Evolutionary conservation across 2,797 vertebrate genomes (phyloP), one percentile per base, ranked within the genome.

Genomic region (Lagothrix lagotricha): DNA sequence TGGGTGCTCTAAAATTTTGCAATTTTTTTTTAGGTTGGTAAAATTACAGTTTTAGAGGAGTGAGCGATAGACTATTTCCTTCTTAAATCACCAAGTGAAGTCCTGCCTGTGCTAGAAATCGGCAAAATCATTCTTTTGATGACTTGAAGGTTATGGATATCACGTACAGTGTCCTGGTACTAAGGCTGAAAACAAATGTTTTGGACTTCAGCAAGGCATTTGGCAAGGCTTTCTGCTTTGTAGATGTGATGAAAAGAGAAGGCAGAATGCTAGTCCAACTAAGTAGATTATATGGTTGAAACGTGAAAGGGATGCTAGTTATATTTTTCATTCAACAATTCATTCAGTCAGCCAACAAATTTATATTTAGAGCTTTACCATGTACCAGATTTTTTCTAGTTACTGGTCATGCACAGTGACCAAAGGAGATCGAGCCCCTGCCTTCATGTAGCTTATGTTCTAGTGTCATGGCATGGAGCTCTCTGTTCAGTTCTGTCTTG

Each of bases 281-380:
- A 86, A 75, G 52, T 67, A 87, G 77, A 86, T 79, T 80, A n/a
- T 19, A 0, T 86, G 46, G 46, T 70, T 91, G 46, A 90, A 94
- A 95, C 91, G 36, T 94, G 26, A 92, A 76, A 92, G 84, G 44
- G 17, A 33, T 84, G 89, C 73, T 61, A 88, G 58, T 90, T 76
- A n/a, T 13, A 67, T 44, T 84, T 95, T 92, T 73, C 30, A 86
- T 75, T 87, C 33, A 36, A 0, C 36, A 33, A 93, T 36, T 83
- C 14, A 46, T 75, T 85, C 70, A 83, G 6, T 72, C 2, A 36
- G n/a, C 48, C 19, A 83, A 30, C 48, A n/a, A 20, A 84, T 52
- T 64, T 30, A 86, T 83, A 81, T 50, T 82, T 33, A 79, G 88
- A 90, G 11, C 28, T 83, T 91, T 57, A 13, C 28, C 6, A 12